phyloP scores from a whole-genome alignment of 1,140 invertebrate genomes.

The Atta cephalotes region DNA sequence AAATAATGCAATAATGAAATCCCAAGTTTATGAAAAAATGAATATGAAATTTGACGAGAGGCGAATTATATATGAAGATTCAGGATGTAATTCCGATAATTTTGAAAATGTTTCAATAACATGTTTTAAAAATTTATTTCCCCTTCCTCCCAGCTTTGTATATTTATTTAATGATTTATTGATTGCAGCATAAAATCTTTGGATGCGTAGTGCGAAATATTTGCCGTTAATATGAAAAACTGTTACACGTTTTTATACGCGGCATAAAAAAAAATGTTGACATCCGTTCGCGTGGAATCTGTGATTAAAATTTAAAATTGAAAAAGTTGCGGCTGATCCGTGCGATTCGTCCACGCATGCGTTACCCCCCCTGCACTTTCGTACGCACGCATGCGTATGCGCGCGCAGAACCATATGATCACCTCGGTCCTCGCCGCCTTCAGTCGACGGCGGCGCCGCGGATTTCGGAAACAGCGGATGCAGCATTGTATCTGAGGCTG shows the following conservation, averaged over 20 bases:
- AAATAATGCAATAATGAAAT: neutral
- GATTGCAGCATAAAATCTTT: neutral
- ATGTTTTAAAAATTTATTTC: neutral
- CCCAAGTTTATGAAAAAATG: neutral
- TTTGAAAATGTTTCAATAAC: neutral
- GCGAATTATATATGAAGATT: neutral
- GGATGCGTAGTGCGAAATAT: neutral
- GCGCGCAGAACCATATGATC: neutral
- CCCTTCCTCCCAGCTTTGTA: no score
- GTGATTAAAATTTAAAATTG: conserved; percentile 6
- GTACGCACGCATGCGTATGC: neutral
- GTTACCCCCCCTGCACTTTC: neutral
- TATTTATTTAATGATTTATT: neutral
- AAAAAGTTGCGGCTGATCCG: neutral
- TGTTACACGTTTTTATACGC: neutral
- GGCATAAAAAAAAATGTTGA: neutral
- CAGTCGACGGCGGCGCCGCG: no score
- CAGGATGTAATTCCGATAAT: neutral
- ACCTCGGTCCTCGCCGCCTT: neutral
- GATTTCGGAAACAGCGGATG: neutral
- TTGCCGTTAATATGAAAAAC: neutral
- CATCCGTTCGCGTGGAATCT: neutral
- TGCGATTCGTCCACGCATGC: neutral
- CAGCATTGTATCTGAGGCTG: neutral
- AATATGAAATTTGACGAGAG: neutral